Evolutionary conservation across 2,113 vertebrate genomes (phyloP).

Genomic region (Nettapus auritus): DNA sequence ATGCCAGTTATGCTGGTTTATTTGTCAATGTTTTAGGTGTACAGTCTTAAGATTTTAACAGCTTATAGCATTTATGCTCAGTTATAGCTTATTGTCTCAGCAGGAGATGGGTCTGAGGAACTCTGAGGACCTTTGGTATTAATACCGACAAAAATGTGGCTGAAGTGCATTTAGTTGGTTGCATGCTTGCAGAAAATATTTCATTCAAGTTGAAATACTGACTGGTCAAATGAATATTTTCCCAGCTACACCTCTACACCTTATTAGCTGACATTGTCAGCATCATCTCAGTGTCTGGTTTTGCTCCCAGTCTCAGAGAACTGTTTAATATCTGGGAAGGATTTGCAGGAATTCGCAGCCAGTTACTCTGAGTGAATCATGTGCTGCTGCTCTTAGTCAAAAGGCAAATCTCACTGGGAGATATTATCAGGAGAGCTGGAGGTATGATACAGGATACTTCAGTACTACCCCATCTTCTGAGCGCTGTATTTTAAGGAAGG

Average conservation of each 20-base stretch:
- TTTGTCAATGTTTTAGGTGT: neutral
- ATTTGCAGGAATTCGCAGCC: neutral
- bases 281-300: neutral
- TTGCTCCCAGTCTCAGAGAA: neutral
- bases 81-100: neutral
- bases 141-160: neutral
- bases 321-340: neutral
- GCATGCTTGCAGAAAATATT: neutral
- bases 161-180: no score
- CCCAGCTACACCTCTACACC: neutral
- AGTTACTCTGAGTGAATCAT: neutral
- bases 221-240: neutral
- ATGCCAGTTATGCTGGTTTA: neutral
- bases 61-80: neutral
- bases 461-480: neutral
- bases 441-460: neutral
- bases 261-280: neutral
- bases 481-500: neutral
- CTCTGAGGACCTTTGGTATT: neutral
- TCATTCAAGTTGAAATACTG: neutral
- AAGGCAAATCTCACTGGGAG: neutral
- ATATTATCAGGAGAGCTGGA: neutral
- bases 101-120: neutral
- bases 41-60: neutral
- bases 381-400: neutral